A percentile compares a stretch with the other conserved stretches of the same genome.
Conservation (phyloP, 2,888 invertebrate species). For the Exephanes ischioxanthus region DNA sequence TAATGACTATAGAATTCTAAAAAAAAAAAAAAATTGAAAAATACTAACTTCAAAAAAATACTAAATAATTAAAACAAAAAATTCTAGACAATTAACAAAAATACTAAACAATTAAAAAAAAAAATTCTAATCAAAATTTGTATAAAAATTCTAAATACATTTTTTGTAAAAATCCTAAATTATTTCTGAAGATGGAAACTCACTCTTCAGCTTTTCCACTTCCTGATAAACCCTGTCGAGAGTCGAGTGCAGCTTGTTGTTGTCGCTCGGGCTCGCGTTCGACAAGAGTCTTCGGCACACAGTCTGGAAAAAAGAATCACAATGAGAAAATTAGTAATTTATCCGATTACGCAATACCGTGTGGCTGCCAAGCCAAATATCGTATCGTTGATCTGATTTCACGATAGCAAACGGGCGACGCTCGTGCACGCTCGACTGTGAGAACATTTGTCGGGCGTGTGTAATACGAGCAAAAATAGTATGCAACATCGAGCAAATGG, state of each 20-base stretch:
- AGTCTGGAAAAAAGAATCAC: constrained; percentile 78
- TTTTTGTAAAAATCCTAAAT: constrained; percentile 1
- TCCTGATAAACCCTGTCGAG: constrained; percentile 84
- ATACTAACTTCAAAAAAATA: no score
- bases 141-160: no score
- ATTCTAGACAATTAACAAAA: no score
- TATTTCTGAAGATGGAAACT: constrained; percentile 69
- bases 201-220: constrained; percentile 84
- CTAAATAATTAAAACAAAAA: no score
- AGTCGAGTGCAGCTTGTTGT: constrained; percentile 80
- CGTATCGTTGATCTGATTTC: not conserved
- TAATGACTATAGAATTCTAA: constrained; percentile 8
- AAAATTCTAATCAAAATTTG: no score
- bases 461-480: not conserved
- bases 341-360: not conserved
- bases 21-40: not conserved
- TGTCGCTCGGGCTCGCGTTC: constrained; percentile 78
- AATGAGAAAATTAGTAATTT: constrained; percentile 29
- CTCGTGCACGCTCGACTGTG: not conserved
- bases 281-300: constrained; percentile 80
- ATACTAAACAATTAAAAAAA: no score
- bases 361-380: not conserved
- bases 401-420: not conserved
- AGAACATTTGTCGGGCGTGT: not conserved
- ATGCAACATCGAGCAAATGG: not conserved